Conservation (phyloP, 2,113 vertebrate species). For the Casuarius casuarius region DNA sequence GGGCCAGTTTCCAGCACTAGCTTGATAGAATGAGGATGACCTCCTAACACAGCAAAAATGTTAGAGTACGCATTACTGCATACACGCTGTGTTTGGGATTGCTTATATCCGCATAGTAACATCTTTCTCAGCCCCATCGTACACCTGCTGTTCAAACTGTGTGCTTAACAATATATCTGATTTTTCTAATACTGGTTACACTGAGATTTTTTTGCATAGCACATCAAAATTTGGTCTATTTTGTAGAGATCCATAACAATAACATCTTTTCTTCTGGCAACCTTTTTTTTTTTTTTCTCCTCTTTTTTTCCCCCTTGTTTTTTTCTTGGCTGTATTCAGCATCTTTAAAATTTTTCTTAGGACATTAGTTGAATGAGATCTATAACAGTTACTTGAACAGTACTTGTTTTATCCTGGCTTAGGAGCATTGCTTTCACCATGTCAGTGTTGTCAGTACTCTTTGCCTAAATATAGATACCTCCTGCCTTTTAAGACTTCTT, state of each 20-base stretch:
- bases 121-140: background rate
- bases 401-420: background rate
- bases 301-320: background rate
- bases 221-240: background rate
- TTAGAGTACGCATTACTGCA: background rate
- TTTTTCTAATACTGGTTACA: background rate
- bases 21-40: background rate
- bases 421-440: background rate
- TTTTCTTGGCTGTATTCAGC: background rate
- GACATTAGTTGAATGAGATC: background rate
- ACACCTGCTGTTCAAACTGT: background rate
- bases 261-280: background rate
- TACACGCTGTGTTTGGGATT: background rate
- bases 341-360: rapidly evolving
- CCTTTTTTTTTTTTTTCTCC: background rate
- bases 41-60: background rate
- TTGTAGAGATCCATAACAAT: background rate
- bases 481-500: background rate
- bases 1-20: background rate
- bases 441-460: background rate
- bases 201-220: background rate
- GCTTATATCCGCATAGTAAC: background rate
- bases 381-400: background rate
- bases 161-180: rapidly evolving
- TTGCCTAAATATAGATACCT: background rate